phyloP scores from a whole-genome alignment of 2,797 vertebrate species.

The Chiroxiphia lanceolata region DNA sequence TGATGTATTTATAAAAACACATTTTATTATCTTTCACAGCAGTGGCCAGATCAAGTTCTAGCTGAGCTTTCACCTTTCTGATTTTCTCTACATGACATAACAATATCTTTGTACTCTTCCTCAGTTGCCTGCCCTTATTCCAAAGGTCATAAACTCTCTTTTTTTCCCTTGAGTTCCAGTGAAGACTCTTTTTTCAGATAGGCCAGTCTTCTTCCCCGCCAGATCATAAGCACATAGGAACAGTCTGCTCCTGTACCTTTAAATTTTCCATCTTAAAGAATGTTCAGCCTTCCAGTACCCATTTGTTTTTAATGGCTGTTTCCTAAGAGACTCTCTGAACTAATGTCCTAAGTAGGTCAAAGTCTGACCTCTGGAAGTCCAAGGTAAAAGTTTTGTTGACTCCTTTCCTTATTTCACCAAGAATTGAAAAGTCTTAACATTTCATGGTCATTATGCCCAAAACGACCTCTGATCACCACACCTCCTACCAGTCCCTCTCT shows the following conservation, averaged over 20 bases:
- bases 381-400: background rate
- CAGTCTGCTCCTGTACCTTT: background rate
- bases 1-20: background rate
- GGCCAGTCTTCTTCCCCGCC: no score
- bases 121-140: background rate
- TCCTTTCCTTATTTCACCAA: background rate
- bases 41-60: background rate
- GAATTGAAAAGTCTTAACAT: background rate
- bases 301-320: background rate
- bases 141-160: background rate
- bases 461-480: background rate
- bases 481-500: background rate
- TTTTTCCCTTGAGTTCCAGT: background rate
- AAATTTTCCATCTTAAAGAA: background rate
- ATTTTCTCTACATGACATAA: background rate
- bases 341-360: background rate
- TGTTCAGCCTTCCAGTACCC: background rate
- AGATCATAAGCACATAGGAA: background rate
- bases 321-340: background rate
- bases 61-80: background rate
- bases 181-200: background rate
- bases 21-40: background rate
- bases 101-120: background rate
- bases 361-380: background rate
- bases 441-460: background rate